Evolutionary conservation across 2,888 invertebrate genomes (phyloP), one percentile per base, ranked within the genome.

Genomic region (Dasypolia templi): DNA sequence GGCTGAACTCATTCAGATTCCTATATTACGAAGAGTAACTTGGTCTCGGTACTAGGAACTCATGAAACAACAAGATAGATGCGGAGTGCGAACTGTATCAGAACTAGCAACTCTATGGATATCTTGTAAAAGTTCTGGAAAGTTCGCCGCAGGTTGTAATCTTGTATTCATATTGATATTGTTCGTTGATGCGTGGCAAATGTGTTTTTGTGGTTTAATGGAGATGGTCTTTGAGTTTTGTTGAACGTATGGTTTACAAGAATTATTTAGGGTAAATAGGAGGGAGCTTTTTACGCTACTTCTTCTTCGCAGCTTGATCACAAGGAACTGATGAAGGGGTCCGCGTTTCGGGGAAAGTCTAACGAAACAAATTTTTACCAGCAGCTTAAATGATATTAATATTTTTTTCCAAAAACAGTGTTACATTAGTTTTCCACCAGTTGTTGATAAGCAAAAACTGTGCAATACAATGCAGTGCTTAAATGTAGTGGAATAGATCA

Each of bases 1-100:
- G 0, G 32, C 26, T 39, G 63, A 84, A 68, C 84, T 75, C 65
- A 44, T 83, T 58, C 56, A 59, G 46, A 75, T 81, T 75, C 32
- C 58, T 71, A 71, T 61, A 61, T 64, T 51, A 78, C 39, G n/a
- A 35, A 39, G 46, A 26, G 42, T 65, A 81, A 84, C 81, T 81
- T 81, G 9, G 46, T 79, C 69, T 12, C 3, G n/a, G 11, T 65
- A 68, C 84, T 17, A 80, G 49, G 61, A 51, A 12, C 68, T 71
- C 75, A 80, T 80, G 81, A 83, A 76, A 75, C 67, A 56, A 64
- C 64, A 61, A 84, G 84, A 75, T 56, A 51, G 53, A 77, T 42
- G 44, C 46, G 65, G 5, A 65, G 51, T 56, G 53, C 55, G 61
- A 71, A 72, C 71, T 80, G 68, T 80, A 71, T 64, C 67, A 26